Percentiles rank a stretch among this genome's conserved stretches.
phyloP scores from a whole-genome alignment of 2,113 vertebrate species.

The Panurus biarmicus region DNA sequence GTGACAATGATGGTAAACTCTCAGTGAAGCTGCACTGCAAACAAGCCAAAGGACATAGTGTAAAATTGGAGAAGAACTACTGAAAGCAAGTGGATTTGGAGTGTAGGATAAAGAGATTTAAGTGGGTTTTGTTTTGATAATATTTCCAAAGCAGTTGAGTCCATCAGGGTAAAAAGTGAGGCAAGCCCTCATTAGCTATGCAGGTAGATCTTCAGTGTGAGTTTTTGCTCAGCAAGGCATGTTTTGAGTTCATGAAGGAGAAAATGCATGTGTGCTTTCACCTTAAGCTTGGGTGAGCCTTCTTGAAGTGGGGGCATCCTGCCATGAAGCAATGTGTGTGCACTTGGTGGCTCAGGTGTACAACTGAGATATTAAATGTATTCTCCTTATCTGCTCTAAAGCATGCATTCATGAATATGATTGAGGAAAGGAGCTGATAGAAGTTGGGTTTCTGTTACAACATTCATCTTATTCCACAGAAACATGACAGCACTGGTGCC shows the following conservation, averaged over 20 bases:
- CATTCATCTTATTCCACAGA: neutral
- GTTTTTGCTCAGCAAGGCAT: neutral
- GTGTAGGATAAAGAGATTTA: neutral
- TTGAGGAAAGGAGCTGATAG: neutral
- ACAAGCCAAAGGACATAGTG: neutral
- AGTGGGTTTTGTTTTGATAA: neutral
- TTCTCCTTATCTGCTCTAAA: neutral
- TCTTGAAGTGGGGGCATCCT: neutral
- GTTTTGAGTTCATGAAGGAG: neutral
- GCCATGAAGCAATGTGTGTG: neutral
- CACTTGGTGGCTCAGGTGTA: neutral
- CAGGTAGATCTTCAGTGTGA: neutral
- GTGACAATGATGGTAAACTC: neutral
- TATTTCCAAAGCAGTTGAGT: neutral
- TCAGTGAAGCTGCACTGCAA: neutral
- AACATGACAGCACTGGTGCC: neutral
- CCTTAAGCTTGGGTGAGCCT: neutral
- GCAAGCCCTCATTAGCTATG: neutral
- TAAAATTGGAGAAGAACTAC: neutral
- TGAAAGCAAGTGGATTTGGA: neutral
- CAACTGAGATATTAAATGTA: neutral
- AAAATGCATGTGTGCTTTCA: neutral
- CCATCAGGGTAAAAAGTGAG: neutral
- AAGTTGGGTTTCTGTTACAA: neutral
- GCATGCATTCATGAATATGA: fast-evolving